A percentile compares a stretch with the other conserved stretches of the same genome.
Evolutionary conservation across 2,113 vertebrate genomes (phyloP).

Genomic region (Oxyura jamaicensis): DNA sequence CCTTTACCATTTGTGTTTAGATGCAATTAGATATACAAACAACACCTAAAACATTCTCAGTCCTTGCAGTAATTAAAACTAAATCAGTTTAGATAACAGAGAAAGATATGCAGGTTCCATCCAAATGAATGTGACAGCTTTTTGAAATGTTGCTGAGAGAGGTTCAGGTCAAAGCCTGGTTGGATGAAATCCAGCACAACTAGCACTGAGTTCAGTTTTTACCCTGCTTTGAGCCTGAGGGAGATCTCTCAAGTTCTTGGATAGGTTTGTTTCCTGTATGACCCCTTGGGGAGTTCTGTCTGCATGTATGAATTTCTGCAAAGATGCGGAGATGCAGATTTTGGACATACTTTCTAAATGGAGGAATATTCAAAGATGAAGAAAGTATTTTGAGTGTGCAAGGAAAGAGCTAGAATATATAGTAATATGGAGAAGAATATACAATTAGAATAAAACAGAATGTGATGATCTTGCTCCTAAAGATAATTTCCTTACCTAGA

Average conservation of each 20-base stretch:
- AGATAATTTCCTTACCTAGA: neutral
- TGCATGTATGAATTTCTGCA: neutral
- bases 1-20: neutral
- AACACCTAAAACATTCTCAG: neutral
- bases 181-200: neutral
- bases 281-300: neutral
- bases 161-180: neutral
- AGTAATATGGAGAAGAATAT: no score
- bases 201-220: neutral
- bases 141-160: neutral
- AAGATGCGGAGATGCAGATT: neutral
- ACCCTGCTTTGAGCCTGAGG: neutral
- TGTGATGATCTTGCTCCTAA: no score
- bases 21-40: neutral
- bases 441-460: no score
- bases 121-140: neutral
- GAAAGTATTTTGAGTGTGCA: no score
- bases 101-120: neutral
- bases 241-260: neutral
- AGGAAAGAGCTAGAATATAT: no score
- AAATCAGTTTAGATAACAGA: neutral
- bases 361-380: no score
- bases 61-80: neutral
- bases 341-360: no score
- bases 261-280: neutral